A percentile compares a stretch with the other conserved stretches of the same genome.
Evolutionary conservation across 2,888 invertebrate genomes (phyloP).

Genomic region (Pseudococcus viburni): DNA sequence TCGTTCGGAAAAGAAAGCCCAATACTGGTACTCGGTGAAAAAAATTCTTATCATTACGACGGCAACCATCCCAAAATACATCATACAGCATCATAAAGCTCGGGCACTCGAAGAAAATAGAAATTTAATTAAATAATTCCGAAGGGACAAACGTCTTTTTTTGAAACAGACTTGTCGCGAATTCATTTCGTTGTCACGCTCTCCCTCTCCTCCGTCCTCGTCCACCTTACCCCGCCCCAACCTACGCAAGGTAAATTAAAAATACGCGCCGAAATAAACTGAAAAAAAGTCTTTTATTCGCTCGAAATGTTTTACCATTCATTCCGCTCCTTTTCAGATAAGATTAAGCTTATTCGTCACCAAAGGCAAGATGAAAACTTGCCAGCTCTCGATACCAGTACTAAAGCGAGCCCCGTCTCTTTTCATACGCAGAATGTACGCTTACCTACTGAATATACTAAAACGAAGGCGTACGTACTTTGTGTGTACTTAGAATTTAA

Average conservation of each 20-base stretch:
- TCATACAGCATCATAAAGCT: background rate
- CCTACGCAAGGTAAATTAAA: conserved; percentile 37
- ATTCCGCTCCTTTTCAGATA: conserved; percentile 19
- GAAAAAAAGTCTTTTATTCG: conserved; percentile 36
- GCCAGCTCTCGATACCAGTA: background rate
- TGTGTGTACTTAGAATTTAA: too few species aligned
- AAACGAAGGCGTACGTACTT: too few species aligned
- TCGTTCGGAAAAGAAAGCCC: too few species aligned
- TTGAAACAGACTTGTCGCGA: conserved; percentile 15
- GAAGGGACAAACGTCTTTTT: background rate
- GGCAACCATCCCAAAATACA: background rate
- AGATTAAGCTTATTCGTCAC: conserved; percentile 46
- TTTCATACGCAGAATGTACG: background rate
- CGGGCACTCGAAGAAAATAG: background rate
- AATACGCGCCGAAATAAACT: conserved; percentile 23
- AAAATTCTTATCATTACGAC: background rate
- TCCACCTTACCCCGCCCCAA: too few species aligned
- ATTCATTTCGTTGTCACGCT: background rate
- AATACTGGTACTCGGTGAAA: too few species aligned
- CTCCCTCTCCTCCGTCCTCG: background rate
- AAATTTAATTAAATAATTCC: conserved; percentile 46
- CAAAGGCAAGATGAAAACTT: conserved; percentile 18
- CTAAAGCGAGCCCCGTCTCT: background rate
- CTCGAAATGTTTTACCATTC: conserved; percentile 30
- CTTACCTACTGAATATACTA: too few species aligned